Evolutionary conservation across 2,113 vertebrate genomes (phyloP).

Genomic region (Stercorarius parasiticus): DNA sequence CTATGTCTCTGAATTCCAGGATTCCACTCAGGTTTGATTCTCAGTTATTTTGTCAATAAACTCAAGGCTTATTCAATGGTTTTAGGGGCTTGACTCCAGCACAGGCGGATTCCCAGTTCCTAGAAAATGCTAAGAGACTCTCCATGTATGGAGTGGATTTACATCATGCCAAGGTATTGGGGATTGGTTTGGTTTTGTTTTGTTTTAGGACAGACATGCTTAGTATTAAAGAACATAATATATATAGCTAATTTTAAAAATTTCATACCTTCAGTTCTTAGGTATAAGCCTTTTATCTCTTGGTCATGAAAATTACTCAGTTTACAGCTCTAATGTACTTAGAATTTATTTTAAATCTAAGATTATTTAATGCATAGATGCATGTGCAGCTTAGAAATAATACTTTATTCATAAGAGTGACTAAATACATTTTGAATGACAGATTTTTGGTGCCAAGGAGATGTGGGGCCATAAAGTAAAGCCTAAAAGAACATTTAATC

Average conservation of each 20-base stretch:
- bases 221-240: neutral
- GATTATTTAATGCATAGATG: neutral
- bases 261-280: neutral
- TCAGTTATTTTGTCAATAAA: neutral
- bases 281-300: neutral
- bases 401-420: neutral
- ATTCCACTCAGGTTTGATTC: neutral
- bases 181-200: neutral
- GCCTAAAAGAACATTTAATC: neutral
- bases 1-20: neutral
- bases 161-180: conserved; percentile 93
- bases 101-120: conserved; percentile 92
- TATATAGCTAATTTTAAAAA: neutral
- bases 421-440: neutral
- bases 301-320: neutral
- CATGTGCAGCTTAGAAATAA: neutral
- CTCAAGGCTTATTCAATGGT: conserved; percentile 44
- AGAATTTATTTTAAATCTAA: neutral
- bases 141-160: conserved; percentile 99
- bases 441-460: neutral
- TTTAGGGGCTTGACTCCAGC: conserved; percentile 94
- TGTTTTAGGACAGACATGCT: neutral
- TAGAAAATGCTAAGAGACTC: conserved; percentile 97
- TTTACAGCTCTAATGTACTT: neutral
- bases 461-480: neutral